A percentile compares a stretch with the other conserved stretches of the same genome.
Conservation (phyloP, 2,888 invertebrate genomes). For the Acanthosepion lycidas region DNA sequence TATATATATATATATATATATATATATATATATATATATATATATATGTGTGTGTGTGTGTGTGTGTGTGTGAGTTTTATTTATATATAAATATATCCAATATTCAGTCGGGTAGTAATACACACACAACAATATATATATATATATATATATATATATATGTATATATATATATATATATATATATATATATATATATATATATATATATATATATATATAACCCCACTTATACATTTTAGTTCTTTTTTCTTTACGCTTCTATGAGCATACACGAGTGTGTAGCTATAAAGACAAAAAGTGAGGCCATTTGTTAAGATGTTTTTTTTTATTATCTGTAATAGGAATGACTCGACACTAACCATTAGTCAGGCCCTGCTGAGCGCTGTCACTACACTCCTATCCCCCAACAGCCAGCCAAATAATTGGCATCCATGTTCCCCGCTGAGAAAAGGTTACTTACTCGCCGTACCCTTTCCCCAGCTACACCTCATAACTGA, state of each 20-base stretch:
- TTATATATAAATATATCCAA: too few species aligned
- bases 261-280: neutral
- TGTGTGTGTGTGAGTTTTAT: too few species aligned
- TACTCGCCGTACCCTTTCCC: neutral
- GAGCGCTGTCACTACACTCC: neutral
- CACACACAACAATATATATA: too few species aligned
- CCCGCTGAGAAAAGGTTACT: neutral
- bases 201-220: too few species aligned
- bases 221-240: too few species aligned
- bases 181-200: too few species aligned
- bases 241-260: neutral
- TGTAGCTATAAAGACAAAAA: neutral
- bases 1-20: too few species aligned
- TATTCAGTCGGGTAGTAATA: too few species aligned
- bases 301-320: neutral
- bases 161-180: too few species aligned
- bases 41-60: too few species aligned
- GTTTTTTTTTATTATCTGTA: neutral
- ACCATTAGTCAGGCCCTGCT: conserved; percentile 6
- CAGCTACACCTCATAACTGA: neutral
- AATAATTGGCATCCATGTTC: neutral
- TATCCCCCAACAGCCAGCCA: neutral
- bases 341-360: neutral
- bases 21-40: too few species aligned
- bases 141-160: too few species aligned